These are phyloP conservation scores for Cactoblastis cactorum DNA, from an alignment of 2,888 invertebrate genomes.

Conservation along the genomic window DNA sequence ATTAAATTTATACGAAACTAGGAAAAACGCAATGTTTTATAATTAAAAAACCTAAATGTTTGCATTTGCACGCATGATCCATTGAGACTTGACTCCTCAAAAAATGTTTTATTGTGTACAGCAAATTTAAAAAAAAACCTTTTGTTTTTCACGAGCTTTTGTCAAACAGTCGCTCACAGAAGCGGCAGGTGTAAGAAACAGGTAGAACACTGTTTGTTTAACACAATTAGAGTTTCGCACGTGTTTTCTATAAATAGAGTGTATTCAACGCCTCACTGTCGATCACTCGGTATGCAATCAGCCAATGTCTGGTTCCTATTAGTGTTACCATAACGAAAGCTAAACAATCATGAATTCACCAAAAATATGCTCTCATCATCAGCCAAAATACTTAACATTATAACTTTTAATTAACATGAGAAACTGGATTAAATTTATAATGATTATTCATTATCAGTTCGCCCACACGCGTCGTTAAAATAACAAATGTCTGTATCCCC, in stretches of 20 bases:
- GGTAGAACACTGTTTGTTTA: constrained; percentile 62
- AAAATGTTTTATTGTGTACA: too few relatives aligned
- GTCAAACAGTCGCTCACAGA: constrained; percentile 24
- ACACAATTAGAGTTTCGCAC: constrained; percentile 73
- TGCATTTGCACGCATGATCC: background rate
- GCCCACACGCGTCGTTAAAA: constrained; percentile 57
- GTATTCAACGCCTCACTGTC: constrained; percentile 57
- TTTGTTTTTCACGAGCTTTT: constrained; percentile 11
- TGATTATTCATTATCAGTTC: constrained; percentile 54
- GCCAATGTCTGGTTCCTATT: constrained; percentile 58
- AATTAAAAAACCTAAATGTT: too few relatives aligned
- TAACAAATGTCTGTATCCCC: constrained; percentile 48
- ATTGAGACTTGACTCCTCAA: too few relatives aligned
- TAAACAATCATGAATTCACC: constrained; percentile 36
- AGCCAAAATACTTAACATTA: constrained; percentile 22
- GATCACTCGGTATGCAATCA: constrained; percentile 57
- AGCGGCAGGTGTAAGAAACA: constrained; percentile 51
- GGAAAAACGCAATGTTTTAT: too few relatives aligned
- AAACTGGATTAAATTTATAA: constrained; percentile 55
- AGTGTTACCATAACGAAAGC: constrained; percentile 41
- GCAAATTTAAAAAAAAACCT: too few relatives aligned
- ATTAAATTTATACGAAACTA: too few relatives aligned
- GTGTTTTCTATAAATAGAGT: constrained; percentile 64
- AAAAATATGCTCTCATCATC: constrained; percentile 29
- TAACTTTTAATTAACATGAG: constrained; percentile 20